Evolutionary conservation across 2,888 invertebrate genomes (phyloP).

Genomic region (Euplagia quadripunctaria): DNA sequence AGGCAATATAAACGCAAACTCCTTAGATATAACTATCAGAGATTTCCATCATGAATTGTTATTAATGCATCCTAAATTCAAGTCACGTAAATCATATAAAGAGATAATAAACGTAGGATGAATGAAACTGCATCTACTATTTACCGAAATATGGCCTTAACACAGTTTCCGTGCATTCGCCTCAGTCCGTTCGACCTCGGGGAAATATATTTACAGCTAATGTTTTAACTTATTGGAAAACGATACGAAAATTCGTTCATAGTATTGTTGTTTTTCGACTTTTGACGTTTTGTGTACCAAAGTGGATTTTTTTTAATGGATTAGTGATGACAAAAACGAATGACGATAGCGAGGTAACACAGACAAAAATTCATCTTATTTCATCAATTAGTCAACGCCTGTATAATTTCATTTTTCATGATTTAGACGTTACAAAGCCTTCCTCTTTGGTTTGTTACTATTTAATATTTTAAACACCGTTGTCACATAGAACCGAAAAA

Average conservation of each 20-base stretch:
- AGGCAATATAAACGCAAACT: not conserved
- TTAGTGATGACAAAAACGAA: too few species aligned
- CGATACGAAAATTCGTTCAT: not conserved
- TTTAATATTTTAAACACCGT: too few species aligned
- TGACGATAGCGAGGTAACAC: too few species aligned
- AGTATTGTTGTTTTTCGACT: not conserved
- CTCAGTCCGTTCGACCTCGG: not conserved
- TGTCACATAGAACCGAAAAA: too few species aligned
- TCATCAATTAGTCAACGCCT: too few species aligned
- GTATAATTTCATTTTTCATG: too few species aligned
- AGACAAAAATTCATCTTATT: too few species aligned
- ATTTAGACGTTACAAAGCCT: too few species aligned
- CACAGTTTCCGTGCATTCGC: slow-evolving; percentile 16
- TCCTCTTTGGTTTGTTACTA: too few species aligned
- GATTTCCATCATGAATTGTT: not conserved
- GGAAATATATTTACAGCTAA: not conserved
- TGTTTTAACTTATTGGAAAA: not conserved
- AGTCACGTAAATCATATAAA: slow-evolving; percentile 14
- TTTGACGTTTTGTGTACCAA: too few species aligned
- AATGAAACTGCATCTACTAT: slow-evolving; percentile 15
- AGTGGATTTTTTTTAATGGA: too few species aligned
- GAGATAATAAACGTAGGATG: slow-evolving; percentile 15
- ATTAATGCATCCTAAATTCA: slow-evolving; percentile 6
- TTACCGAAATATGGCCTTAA: slow-evolving; percentile 23
- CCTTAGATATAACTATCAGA: not conserved